Evolutionary conservation across 92 coral and sea anemone species (phyloP).

Genomic region (Epizoanthus rinbou): DNA sequence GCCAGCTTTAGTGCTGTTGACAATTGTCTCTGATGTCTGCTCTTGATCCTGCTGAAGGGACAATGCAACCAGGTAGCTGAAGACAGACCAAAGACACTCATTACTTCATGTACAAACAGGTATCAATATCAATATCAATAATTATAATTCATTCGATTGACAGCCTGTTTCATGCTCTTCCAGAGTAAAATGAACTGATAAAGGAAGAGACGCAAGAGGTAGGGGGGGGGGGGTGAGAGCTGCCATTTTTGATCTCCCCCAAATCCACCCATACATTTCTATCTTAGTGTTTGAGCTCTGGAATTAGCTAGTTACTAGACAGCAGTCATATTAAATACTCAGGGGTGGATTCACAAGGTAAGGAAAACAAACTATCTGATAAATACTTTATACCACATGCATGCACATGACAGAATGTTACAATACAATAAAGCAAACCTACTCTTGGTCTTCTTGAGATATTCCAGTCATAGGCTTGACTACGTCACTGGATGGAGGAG

Average conservation of each 20-base stretch:
- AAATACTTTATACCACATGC: background rate
- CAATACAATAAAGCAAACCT: constrained; percentile 35
- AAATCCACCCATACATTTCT: too few relatives aligned
- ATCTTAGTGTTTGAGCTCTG: too few relatives aligned
- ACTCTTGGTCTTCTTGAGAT: constrained; percentile 98
- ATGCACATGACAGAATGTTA: background rate
- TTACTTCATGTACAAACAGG: background rate
- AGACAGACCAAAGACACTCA: background rate
- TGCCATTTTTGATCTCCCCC: too few relatives aligned
- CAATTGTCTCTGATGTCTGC: constrained; percentile 26
- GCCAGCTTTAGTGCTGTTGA: background rate
- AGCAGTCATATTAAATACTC: too few relatives aligned
- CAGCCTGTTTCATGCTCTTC: too few relatives aligned
- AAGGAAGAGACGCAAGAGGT: too few relatives aligned
- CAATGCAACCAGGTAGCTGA: constrained; percentile 88
- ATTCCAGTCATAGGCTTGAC: constrained; percentile 49
- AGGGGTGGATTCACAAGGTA: too few relatives aligned
- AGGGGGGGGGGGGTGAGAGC: too few relatives aligned
- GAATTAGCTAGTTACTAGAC: too few relatives aligned
- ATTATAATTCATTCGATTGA: background rate
- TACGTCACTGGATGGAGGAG: constrained; percentile 31
- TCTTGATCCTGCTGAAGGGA: constrained; percentile 85
- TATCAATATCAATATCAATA: too few relatives aligned
- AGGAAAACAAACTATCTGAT: too few relatives aligned
- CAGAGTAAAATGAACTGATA: too few relatives aligned